Percentiles rank a stretch among this genome's conserved stretches.
Conservation (phyloP, 2,888 invertebrate genomes). For the Molorchus minor region DNA sequence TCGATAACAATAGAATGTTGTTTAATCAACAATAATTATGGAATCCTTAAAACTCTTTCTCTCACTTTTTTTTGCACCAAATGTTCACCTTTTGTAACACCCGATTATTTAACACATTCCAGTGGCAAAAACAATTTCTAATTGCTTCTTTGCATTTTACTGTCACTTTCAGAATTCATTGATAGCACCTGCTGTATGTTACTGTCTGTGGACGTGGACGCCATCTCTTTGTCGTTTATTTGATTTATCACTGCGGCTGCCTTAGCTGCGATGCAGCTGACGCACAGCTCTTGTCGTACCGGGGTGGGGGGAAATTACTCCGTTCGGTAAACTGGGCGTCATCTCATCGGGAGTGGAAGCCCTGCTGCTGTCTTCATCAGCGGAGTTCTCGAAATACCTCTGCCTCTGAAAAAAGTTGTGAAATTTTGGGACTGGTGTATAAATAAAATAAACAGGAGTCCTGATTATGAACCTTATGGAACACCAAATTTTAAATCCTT, state of each 20-base stretch:
- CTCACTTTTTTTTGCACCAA: too few relatives aligned
- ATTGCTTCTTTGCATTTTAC: slow-evolving; percentile 17
- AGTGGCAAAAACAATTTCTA: slow-evolving; percentile 5
- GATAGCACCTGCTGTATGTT: slow-evolving; percentile 37
- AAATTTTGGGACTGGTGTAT: background rate
- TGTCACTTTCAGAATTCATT: slow-evolving; percentile 23
- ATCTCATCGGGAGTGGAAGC: slow-evolving; percentile 73
- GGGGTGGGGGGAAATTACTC: slow-evolving; percentile 40
- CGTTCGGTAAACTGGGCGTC: slow-evolving; percentile 65
- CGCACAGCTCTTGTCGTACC: slow-evolving; percentile 56
- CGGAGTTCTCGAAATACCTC: slow-evolving; percentile 63
- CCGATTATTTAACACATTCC: too few relatives aligned
- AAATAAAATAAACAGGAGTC: background rate
- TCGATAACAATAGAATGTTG: too few relatives aligned
- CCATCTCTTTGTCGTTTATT: slow-evolving; percentile 18
- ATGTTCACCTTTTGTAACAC: too few relatives aligned
- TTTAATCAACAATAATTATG: too few relatives aligned
- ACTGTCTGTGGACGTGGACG: slow-evolving; percentile 27
- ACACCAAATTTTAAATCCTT: background rate
- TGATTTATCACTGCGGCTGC: slow-evolving; percentile 38
- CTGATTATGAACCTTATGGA: background rate
- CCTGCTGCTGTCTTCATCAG: slow-evolving; percentile 67
- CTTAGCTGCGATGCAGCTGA: slow-evolving; percentile 57
- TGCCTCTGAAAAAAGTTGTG: slow-evolving; percentile 44
- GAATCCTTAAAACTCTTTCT: too few relatives aligned